Percentiles rank a stretch among this genome's conserved stretches.
Evolutionary conservation across 2,113 vertebrate genomes (phyloP).

Genomic region (Barbus barbus): DNA sequence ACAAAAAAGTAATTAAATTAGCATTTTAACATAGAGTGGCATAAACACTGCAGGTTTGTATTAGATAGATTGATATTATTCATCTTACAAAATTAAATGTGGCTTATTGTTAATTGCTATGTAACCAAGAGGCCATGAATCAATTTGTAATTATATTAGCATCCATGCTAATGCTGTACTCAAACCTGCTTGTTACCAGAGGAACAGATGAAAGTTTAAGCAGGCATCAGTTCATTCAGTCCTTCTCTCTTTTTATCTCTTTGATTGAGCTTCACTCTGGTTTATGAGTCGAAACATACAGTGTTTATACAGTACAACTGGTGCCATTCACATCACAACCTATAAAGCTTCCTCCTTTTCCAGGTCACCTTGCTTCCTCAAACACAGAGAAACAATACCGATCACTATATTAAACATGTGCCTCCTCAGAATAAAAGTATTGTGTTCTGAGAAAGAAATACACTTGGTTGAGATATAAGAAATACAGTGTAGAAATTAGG

Average conservation of each 20-base stretch:
- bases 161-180: conserved; percentile 19
- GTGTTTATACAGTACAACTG: background rate
- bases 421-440: background rate
- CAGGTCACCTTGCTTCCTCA: background rate
- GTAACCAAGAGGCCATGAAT: background rate
- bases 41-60: no score
- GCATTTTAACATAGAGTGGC: no score
- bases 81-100: background rate
- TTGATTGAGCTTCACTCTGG: background rate
- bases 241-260: background rate
- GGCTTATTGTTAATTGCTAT: background rate
- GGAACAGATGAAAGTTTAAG: background rate
- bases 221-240: background rate
- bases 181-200: background rate
- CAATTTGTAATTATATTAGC: background rate
- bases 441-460: background rate
- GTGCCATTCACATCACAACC: background rate
- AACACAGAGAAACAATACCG: background rate
- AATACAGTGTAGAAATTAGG: background rate
- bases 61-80: background rate
- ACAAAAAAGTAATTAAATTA: no score
- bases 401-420: background rate
- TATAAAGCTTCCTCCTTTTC: conserved; percentile 8
- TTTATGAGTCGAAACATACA: background rate
- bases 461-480: background rate